phyloP scores from a whole-genome alignment of 2,888 invertebrate genomes.

The Trachelus troglodyta region DNA sequence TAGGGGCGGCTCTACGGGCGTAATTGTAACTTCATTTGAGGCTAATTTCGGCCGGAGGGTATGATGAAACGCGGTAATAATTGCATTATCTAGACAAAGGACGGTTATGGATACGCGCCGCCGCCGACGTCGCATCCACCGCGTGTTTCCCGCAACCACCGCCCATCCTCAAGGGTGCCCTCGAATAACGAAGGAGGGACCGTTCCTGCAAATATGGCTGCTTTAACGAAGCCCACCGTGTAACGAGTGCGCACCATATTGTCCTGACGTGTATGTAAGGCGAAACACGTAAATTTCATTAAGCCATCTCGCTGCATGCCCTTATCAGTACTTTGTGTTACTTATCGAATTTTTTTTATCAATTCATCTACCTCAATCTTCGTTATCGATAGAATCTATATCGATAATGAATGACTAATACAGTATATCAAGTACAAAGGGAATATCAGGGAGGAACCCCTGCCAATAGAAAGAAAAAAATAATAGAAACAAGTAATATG shows the following conservation, averaged over 20 bases:
- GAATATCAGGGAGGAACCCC: constrained; percentile 6
- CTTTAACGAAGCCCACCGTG: constrained; percentile 53
- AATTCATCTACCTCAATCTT: too few relatives aligned
- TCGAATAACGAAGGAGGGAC: constrained; percentile 46
- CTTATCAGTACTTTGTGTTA: not conserved
- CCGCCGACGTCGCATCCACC: constrained; percentile 31
- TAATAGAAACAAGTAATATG: constrained; percentile 13
- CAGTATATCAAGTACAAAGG: not conserved
- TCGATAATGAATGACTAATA: not conserved
- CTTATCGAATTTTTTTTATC: too few relatives aligned
- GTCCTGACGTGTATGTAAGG: constrained; percentile 31
- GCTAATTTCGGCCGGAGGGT: constrained; percentile 64
- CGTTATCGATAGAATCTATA: not conserved
- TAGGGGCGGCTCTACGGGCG: constrained; percentile 29
- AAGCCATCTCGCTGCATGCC: not conserved
- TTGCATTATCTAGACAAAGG: constrained; percentile 65
- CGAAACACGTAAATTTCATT: not conserved
- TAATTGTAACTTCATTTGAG: constrained; percentile 67
- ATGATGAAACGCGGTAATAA: constrained; percentile 66
- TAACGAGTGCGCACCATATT: constrained; percentile 42
- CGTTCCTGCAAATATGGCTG: constrained; percentile 61
- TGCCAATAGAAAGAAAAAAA: constrained; percentile 11
- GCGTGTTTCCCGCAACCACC: constrained; percentile 29
- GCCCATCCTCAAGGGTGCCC: constrained; percentile 52
- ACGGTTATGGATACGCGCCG: constrained; percentile 66